phyloP scores from a whole-genome alignment of 2,888 invertebrate species.

The Acrobasis repandana region DNA sequence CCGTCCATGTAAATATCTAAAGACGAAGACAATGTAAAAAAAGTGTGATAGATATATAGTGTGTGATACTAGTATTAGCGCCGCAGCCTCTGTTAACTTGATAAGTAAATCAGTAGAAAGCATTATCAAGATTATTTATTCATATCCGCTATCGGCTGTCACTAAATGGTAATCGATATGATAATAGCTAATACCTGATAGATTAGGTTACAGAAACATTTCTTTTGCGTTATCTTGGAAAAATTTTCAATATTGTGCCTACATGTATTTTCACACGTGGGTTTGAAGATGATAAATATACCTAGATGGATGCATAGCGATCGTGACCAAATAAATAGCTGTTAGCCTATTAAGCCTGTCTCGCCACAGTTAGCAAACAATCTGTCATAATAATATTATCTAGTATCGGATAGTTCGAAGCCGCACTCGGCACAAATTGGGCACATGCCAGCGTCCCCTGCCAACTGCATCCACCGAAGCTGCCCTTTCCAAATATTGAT shows the following conservation, averaged over 20 bases:
- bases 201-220: conserved; percentile 45
- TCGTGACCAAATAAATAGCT: conserved; percentile 37
- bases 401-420: conserved; percentile 44
- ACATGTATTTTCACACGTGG: conserved; percentile 24
- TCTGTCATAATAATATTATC: conserved; percentile 52
- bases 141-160: conserved; percentile 54
- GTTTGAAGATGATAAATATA: conserved; percentile 23
- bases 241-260: conserved; percentile 6
- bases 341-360: conserved; percentile 43
- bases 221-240: conserved; percentile 25
- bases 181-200: conserved; percentile 56
- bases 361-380: conserved; percentile 46
- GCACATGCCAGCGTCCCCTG: conserved; percentile 59
- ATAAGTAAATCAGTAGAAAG: conserved; percentile 34
- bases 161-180: conserved; percentile 68
- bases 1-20: too few species aligned
- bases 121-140: conserved; percentile 41
- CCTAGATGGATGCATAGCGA: conserved; percentile 21
- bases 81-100: background rate
- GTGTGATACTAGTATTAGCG: background rate
- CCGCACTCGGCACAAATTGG: conserved; percentile 64
- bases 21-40: background rate
- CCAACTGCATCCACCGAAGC: conserved; percentile 62
- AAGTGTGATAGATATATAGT: background rate
- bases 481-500: conserved; percentile 57